phyloP scores from a whole-genome alignment of 2,113 vertebrate species.

The Maccullochella peelii region DNA sequence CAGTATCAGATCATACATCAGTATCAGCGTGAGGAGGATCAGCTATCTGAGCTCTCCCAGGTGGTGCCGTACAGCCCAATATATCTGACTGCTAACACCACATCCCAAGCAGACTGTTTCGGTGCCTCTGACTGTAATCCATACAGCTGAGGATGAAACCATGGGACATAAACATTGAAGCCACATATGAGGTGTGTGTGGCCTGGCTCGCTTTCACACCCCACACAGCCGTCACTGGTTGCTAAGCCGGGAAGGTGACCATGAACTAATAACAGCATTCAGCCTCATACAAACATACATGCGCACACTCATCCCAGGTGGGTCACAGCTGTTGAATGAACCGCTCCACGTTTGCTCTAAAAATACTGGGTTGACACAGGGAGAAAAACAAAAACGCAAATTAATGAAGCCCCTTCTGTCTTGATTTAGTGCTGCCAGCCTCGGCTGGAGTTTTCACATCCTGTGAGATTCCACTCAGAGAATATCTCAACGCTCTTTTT shows the following conservation, averaged over 20 bases:
- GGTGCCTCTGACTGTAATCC: constrained; percentile 34
- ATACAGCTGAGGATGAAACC: constrained; percentile 47
- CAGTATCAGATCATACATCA: constrained; percentile 50
- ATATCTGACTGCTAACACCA: constrained; percentile 25
- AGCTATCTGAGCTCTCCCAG: constrained; percentile 53
- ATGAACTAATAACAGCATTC: constrained; percentile 78
- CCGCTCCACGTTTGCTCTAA: constrained; percentile 68
- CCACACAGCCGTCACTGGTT: constrained; percentile 43
- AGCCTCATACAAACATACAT: constrained; percentile 61
- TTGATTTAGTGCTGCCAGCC: constrained; percentile 54
- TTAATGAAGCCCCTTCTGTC: constrained; percentile 72
- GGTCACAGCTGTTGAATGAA: constrained; percentile 81
- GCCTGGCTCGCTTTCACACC: constrained; percentile 60
- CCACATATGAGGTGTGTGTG: constrained; percentile 65
- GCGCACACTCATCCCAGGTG: constrained; percentile 76
- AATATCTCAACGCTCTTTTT: constrained; percentile 29
- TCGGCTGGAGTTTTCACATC: constrained; percentile 44
- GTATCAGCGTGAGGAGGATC: constrained; percentile 57
- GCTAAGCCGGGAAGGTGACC: constrained; percentile 74
- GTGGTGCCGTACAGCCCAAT: constrained; percentile 30
- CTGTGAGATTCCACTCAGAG: constrained; percentile 65
- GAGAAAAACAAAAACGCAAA: constrained; percentile 64
- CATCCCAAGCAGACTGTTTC: constrained; percentile 8
- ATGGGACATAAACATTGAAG: constrained; percentile 51
- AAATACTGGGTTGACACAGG: constrained; percentile 76